Evolutionary conservation across 1,140 invertebrate species (phyloP).

Genomic region (Pomacea maculata): DNA sequence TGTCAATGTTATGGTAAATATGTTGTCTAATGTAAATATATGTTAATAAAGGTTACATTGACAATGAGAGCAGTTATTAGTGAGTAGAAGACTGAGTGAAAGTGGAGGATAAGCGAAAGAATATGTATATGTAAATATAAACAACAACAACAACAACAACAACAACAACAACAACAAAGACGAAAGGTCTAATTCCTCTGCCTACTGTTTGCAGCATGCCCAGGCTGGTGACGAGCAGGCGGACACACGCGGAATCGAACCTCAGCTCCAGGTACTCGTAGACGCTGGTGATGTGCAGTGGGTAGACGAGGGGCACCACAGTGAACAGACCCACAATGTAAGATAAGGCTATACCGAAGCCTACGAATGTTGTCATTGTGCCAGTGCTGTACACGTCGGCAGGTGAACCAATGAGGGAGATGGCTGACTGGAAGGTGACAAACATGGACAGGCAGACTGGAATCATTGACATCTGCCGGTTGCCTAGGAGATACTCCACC

Average conservation of each 20-base stretch:
- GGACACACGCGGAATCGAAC: constrained; percentile 35
- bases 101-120: too few relatives aligned
- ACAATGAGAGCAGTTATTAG: too few relatives aligned
- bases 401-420: constrained; percentile 86
- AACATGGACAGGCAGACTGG: constrained; percentile 47
- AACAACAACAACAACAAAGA: too few relatives aligned
- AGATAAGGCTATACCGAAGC: constrained; percentile 27
- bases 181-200: too few relatives aligned
- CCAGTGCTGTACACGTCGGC: constrained; percentile 78
- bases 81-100: too few relatives aligned
- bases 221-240: constrained; percentile 27
- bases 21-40: too few relatives aligned
- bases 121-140: too few relatives aligned
- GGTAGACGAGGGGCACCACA: constrained; percentile 52
- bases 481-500: constrained; percentile 78
- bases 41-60: too few relatives aligned
- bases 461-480: constrained; percentile 76
- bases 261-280: constrained; percentile 78
- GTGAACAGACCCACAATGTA: constrained; percentile 38
- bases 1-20: too few relatives aligned
- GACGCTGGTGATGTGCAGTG: constrained; percentile 48
- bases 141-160: too few relatives aligned
- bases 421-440: constrained; percentile 83
- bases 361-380: constrained; percentile 20
- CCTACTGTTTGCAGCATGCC: constrained; percentile 47